Evolutionary conservation across 1,140 invertebrate species (phyloP), one percentile per base, ranked within the genome.

Genomic region (Atopsyche davidsoni): DNA sequence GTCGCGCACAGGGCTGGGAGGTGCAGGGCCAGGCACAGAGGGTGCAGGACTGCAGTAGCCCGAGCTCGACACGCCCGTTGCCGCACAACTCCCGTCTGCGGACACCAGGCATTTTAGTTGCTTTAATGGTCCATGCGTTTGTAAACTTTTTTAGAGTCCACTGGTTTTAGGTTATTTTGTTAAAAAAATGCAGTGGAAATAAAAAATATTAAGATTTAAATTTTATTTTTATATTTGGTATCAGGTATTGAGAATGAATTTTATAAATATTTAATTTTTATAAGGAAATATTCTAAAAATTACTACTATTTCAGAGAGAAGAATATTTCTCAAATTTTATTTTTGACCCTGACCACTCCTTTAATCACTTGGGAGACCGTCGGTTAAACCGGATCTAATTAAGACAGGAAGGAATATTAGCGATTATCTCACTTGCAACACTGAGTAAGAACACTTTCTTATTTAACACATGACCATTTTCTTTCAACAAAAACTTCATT

Each of bases 51-150:
- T 70, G 18, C 72, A 68, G 62, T 78, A 78, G 3, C 77, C 76
- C 34, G 75, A 77, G 56, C 75, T 77, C 3, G 75, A 73, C 22
- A 78, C 76, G 21, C 75, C 73, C 19, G 74, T 70, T 7, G 64
- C 63, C 34, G 64, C 52, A n/a, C 62, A 60, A 53, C 57, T 62
- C 11, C 58, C 64, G n/a, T 47, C 39, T 48, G 18, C 3, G 21
- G 17, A 40, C 7, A 1, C 4, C 16, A 14, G 62, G 62, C 14
- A 63, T 52, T 45, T 59, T 60, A n/a, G 57, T 59, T 11, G 57
- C 53, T 44, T 62, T 60, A 60, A 48, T 21, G 55, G 58, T 17
- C 46, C 16, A 32, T 9, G 7, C 25, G 10, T 18, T 7, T 19
- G 16, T 32, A 19, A 32, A 9, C 11, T 32, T 32, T 11, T 6